Percentiles rank a stretch among this genome's conserved stretches.
These are phyloP conservation scores for Cyprinella venusta DNA, from an alignment of 2,797 vertebrate genomes.

Conservation along the genomic window DNA sequence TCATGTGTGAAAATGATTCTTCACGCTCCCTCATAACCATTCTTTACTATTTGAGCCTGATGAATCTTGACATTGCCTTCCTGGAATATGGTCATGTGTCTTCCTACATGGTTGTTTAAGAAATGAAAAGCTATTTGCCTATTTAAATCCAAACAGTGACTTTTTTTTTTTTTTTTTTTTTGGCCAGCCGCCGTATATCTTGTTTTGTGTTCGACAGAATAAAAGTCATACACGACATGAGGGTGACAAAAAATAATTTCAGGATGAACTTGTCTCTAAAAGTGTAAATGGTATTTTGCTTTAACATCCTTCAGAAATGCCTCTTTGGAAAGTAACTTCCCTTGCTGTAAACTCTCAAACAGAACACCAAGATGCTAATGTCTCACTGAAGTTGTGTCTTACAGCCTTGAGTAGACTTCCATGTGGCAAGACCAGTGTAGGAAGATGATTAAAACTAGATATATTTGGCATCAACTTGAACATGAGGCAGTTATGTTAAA, in stretches of 20 bases:
- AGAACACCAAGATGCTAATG: slow-evolving; percentile 52
- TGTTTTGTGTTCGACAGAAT: background rate
- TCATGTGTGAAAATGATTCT: too few relatives aligned
- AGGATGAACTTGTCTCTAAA: background rate
- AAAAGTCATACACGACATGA: background rate
- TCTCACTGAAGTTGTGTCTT: slow-evolving; percentile 15
- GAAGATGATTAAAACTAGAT: slow-evolving; percentile 48
- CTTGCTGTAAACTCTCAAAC: slow-evolving; percentile 30
- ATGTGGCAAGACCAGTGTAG: slow-evolving; percentile 60
- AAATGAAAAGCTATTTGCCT: too few relatives aligned
- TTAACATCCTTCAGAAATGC: slow-evolving; percentile 27
- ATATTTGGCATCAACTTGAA: slow-evolving; percentile 72
- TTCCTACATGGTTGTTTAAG: too few relatives aligned
- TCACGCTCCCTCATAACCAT: too few relatives aligned
- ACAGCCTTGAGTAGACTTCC: slow-evolving; percentile 56
- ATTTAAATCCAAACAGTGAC: too few relatives aligned
- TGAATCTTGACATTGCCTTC: too few relatives aligned
- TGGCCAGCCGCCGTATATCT: background rate
- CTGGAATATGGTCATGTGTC: too few relatives aligned
- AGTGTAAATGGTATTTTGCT: background rate
- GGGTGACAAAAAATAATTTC: background rate
- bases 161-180: too few relatives aligned
- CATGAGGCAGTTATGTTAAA: slow-evolving; percentile 55
- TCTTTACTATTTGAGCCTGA: too few relatives aligned
- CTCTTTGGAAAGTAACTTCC: slow-evolving; percentile 41